These are phyloP conservation scores for Carabus problematicus DNA, from an alignment of 2,888 invertebrate species.

Conservation along the genomic window DNA sequence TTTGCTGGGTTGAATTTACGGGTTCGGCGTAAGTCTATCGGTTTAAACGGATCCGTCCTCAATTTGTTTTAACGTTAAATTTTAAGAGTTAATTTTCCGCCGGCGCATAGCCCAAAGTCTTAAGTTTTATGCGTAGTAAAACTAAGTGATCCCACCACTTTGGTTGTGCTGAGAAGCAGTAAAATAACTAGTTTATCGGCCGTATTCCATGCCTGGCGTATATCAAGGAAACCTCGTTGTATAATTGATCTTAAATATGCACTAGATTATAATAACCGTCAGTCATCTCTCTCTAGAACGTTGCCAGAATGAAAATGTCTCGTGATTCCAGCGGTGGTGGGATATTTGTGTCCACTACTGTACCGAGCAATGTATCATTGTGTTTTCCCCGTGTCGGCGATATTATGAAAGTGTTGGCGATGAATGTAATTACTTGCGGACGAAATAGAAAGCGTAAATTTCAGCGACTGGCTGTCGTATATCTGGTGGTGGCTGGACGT, in stretches of 20 bases:
- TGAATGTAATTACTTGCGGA: constrained; percentile 32
- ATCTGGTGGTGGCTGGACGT: constrained; percentile 16
- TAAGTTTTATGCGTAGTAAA: constrained; percentile 35
- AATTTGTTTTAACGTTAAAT: constrained; percentile 41
- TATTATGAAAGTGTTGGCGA: not conserved
- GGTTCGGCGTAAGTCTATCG: constrained; percentile 4
- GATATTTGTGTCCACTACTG: too few relatives aligned
- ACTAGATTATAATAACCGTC: not conserved
- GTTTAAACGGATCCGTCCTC: constrained; percentile 20
- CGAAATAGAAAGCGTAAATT: constrained; percentile 33
- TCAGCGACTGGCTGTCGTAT: constrained; percentile 27
- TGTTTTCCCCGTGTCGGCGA: too few relatives aligned
- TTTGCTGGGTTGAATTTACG: constrained; percentile 12
- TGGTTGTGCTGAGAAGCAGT: not conserved
- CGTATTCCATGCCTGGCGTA: not conserved
- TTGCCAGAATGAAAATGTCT: too few relatives aligned
- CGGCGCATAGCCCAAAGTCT: constrained; percentile 21
- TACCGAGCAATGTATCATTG: too few relatives aligned
- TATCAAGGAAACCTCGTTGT: constrained; percentile 18
- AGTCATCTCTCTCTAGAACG: not conserved
- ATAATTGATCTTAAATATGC: constrained; percentile 12
- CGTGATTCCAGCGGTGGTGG: too few relatives aligned
- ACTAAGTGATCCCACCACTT: constrained; percentile 26
- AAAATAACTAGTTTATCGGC: constrained; percentile 12
- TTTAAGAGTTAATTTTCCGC: constrained; percentile 38